A percentile compares a stretch with the other conserved stretches of the same genome.
These are phyloP conservation scores for Blennius ocellaris DNA, from an alignment of 2,113 vertebrate genomes.

Conservation along the genomic window DNA sequence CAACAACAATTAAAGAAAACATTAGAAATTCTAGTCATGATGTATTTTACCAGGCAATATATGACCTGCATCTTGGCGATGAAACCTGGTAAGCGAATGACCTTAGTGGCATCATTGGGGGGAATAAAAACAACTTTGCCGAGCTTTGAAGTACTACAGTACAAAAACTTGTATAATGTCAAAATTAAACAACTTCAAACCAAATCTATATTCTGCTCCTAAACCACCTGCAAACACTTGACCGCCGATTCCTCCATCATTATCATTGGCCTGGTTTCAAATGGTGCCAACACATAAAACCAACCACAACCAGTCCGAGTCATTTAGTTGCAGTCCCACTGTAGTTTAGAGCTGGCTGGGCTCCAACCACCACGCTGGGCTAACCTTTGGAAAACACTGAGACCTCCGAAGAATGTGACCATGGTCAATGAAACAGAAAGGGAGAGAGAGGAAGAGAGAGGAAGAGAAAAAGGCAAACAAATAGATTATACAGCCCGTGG, in stretches of 20 bases:
- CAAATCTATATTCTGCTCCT: constrained; percentile 63
- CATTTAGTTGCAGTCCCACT: constrained; percentile 50
- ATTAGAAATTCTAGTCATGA: too few relatives aligned
- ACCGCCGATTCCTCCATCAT: constrained; percentile 62
- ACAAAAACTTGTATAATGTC: constrained; percentile 29
- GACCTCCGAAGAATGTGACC: constrained; percentile 80
- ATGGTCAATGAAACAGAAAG: constrained; percentile 73
- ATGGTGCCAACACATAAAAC: constrained; percentile 67
- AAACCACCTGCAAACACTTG: constrained; percentile 76
- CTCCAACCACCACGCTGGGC: constrained; percentile 64
- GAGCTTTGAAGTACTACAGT: constrained; percentile 2
- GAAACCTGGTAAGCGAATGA: not conserved
- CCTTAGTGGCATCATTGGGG: not conserved
- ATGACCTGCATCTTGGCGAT: too few relatives aligned
- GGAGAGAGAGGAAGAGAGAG: constrained; percentile 55
- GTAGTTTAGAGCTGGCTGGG: constrained; percentile 66
- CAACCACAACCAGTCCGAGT: constrained; percentile 58
- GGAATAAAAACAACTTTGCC: constrained; percentile 11
- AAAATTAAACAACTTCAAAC: constrained; percentile 30
- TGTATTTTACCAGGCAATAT: too few relatives aligned
- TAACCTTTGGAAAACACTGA: constrained; percentile 81
- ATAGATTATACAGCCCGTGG: constrained; percentile 67
- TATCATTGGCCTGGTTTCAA: constrained; percentile 66
- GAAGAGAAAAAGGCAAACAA: constrained; percentile 72
- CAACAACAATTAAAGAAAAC: too few relatives aligned